Evolutionary conservation across 2,113 vertebrate genomes (phyloP).

Genomic region (Anoplopoma fimbria): DNA sequence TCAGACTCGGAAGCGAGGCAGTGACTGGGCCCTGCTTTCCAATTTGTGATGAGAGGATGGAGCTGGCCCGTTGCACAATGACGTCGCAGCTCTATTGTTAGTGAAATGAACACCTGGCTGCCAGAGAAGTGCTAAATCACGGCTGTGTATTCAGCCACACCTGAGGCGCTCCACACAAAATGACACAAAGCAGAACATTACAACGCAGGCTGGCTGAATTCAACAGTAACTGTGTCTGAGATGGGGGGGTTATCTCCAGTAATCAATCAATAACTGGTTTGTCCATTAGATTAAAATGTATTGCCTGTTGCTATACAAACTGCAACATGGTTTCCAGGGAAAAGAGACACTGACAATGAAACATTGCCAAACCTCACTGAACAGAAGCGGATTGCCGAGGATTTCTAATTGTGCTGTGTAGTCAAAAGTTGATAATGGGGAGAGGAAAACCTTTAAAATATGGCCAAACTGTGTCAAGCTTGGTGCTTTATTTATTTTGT

Average conservation of each 20-base stretch:
- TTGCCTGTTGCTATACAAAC: conserved; percentile 6
- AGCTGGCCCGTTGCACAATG: conserved; percentile 66
- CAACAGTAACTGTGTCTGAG: conserved; percentile 29
- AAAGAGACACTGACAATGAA: conserved; percentile 1
- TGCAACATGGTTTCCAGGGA: conserved; percentile 15
- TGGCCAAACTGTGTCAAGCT: conserved; percentile 20
- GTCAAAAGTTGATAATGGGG: conserved; percentile 8
- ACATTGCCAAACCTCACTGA: conserved; percentile 4
- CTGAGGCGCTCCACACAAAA: conserved; percentile 62
- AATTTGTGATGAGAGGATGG: conserved; percentile 76
- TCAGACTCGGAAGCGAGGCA: conserved; percentile 72
- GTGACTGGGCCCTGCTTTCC: conserved; percentile 60
- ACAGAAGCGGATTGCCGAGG: background rate
- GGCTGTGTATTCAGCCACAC: conserved; percentile 66
- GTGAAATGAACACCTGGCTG: conserved; percentile 88
- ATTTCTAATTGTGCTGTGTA: conserved; percentile 33
- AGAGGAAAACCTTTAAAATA: conserved; percentile 19
- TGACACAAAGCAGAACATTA: conserved; percentile 69
- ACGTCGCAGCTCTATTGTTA: conserved; percentile 83
- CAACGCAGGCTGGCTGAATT: conserved; percentile 51
- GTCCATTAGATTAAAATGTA: conserved; percentile 18
- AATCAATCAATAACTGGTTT: conserved; percentile 18
- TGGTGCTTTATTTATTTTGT: conserved; percentile 31
- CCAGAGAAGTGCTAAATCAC: conserved; percentile 80
- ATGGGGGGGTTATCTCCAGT: background rate